These are phyloP conservation scores for Auanema freiburgensis DNA, from an alignment of 2,888 invertebrate species.

Conservation along the genomic window DNA sequence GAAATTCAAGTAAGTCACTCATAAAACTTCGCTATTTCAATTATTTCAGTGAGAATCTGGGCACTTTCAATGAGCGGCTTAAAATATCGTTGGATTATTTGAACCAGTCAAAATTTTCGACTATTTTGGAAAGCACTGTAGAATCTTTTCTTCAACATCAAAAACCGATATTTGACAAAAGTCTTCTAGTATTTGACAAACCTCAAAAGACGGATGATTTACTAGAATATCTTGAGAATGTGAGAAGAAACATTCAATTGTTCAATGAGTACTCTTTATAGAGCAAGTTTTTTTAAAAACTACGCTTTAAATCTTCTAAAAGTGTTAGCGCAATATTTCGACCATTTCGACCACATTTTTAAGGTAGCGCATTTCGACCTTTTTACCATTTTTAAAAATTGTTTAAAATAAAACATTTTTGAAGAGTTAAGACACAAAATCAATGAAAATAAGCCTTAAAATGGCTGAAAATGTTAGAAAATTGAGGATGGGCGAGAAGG, in stretches of 20 bases:
- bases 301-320: too few relatives aligned
- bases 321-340: too few relatives aligned
- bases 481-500: too few relatives aligned
- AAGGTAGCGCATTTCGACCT: too few relatives aligned
- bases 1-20: slow-evolving; percentile 22
- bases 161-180: slow-evolving; percentile 20
- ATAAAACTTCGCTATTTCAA: slow-evolving; percentile 8
- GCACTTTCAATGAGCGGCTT: slow-evolving; percentile 24
- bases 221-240: slow-evolving; percentile 6
- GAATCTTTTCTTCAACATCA: slow-evolving; percentile 20
- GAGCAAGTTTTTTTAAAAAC: too few relatives aligned
- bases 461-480: too few relatives aligned
- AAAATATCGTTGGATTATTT: slow-evolving; percentile 25
- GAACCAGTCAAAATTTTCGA: slow-evolving; percentile 22
- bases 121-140: slow-evolving; percentile 19
- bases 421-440: too few relatives aligned
- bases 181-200: slow-evolving; percentile 18
- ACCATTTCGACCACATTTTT: too few relatives aligned
- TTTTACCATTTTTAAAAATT: too few relatives aligned
- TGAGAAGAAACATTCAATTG: slow-evolving; percentile 6
- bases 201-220: slow-evolving; percentile 17
- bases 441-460: too few relatives aligned
- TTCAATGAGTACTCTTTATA: slow-evolving; percentile 6
- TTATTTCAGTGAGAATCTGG: slow-evolving; percentile 23
- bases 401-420: too few relatives aligned